Percentiles rank a stretch among this genome's conserved stretches.
Conservation (phyloP, 2,888 invertebrate genomes). For the Parapristionchus giblindavisi region DNA sequence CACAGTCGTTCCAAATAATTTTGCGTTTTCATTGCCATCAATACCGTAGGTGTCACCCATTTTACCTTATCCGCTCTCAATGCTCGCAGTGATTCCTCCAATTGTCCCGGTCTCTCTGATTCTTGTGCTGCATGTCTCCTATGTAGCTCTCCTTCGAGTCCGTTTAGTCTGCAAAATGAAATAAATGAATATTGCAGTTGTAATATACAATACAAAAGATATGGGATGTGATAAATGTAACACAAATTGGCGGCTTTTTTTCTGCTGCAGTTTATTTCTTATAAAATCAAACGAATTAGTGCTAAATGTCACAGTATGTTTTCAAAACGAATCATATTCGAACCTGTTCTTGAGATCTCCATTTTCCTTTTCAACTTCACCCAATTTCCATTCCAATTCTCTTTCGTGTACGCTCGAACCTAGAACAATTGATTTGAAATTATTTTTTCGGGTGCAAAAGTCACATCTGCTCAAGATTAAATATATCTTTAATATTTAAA, state of each 20-base stretch:
- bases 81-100: constrained; percentile 33
- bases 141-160: constrained; percentile 17
- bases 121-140: not conserved
- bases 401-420: not conserved
- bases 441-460: too few species aligned
- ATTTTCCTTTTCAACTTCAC: constrained; percentile 3
- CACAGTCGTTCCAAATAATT: too few species aligned
- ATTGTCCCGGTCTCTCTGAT: constrained; percentile 17
- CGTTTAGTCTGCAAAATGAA: not conserved
- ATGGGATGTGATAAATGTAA: not conserved
- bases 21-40: not conserved
- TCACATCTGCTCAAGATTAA: too few species aligned
- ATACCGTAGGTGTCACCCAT: not conserved
- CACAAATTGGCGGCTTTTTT: too few species aligned
- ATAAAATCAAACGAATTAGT: not conserved
- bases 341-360: constrained; percentile 4
- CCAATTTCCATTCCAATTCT: constrained; percentile 20
- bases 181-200: too few species aligned
- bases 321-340: not conserved
- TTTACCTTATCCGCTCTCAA: constrained; percentile 24
- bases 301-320: not conserved
- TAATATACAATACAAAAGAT: not conserved
- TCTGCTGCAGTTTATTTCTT: not conserved
- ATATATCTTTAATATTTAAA: too few species aligned
- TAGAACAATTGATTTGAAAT: not conserved